Base-by-base conservation (phyloP, 2,797 vertebrate genomes). In the Sphaeramia orbicularis region DNA sequence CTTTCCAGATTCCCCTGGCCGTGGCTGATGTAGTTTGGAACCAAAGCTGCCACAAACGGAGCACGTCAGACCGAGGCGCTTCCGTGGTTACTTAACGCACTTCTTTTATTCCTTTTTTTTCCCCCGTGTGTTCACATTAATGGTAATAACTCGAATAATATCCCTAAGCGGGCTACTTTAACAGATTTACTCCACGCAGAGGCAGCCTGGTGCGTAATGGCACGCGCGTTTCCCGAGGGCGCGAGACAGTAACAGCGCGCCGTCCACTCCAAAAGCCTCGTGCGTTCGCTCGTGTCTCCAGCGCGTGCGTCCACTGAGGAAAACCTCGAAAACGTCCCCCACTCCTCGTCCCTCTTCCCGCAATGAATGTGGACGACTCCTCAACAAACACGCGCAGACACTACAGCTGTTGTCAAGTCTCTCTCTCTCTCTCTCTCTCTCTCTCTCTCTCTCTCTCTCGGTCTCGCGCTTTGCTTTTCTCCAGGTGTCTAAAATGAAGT, bases 1-100 rank as follows among this genome's bases (percentile, higher is more conserved):
- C 86, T 88, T 86, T 78, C 79, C 68, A 42, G 63, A 50, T 40
- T 14, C 57, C 8, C 62, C 36, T 30, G 40, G n/a, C 19, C 18
- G 56, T 27, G 43, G 37, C 19, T 43, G 40, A n/a, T 11, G 24
- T 15, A 42, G 30, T 56, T 57, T 10, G 37, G 38, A 55, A 24
- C 14, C n/a, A 21, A 13, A 52, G 36, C 9, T 21, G 52, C 57
- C 19, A 19, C 14, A 6, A 12, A 1, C 35, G 12, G 45, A 19
- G 42, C 35, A 42, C 52, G 52, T 45, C 30, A 37, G 19, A 24
- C 42, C 30, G 18, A 6, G 36, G n/a, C 32, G 52, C 30, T 43
- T 16, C 45, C 53, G 41, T 7, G 9, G 55, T 58, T 16, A 60
- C 57, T 60, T 47, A 35, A 35, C 18, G 32, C 35, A 7, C n/a